These are phyloP conservation scores for Ochropacha duplaris DNA, from an alignment of 2,888 invertebrate species.

Conservation along the genomic window DNA sequence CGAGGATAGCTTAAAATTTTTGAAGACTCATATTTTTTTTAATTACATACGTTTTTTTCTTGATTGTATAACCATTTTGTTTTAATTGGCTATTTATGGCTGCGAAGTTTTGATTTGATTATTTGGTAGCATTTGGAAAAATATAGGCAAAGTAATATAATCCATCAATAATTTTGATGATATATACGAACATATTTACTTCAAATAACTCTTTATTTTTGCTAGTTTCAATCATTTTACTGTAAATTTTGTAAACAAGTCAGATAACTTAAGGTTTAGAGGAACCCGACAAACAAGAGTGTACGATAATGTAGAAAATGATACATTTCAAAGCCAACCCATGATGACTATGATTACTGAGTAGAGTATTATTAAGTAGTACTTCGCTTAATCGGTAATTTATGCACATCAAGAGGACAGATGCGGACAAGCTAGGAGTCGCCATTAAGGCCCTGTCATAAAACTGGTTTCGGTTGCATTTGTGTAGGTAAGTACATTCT, in stretches of 20 bases:
- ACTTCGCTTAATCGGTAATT: constrained; percentile 48
- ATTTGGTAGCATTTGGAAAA: too few relatives aligned
- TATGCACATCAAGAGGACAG: constrained; percentile 57
- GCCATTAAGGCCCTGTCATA: constrained; percentile 58
- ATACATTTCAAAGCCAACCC: constrained; percentile 19
- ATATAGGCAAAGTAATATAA: too few relatives aligned
- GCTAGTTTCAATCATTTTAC: not conserved
- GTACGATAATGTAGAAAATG: not conserved
- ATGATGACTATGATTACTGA: constrained; percentile 50
- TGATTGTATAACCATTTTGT: too few relatives aligned
- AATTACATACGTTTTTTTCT: too few relatives aligned
- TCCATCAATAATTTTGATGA: too few relatives aligned
- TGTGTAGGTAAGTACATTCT: constrained; percentile 53
- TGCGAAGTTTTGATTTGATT: not conserved
- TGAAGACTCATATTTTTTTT: not conserved
- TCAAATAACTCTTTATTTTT: too few relatives aligned
- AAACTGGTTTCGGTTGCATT: constrained; percentile 53
- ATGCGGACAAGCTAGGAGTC: constrained; percentile 53
- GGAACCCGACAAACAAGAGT: not conserved
- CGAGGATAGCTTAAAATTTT: not conserved
- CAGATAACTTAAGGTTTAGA: not conserved
- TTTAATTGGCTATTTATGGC: not conserved
- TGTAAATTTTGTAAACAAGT: not conserved
- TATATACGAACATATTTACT: too few relatives aligned
- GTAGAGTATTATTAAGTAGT: constrained; percentile 39